Evolutionary conservation across 2,888 invertebrate species (phyloP), one percentile per base, ranked within the genome.

Genomic region (Melanotus villosus): DNA sequence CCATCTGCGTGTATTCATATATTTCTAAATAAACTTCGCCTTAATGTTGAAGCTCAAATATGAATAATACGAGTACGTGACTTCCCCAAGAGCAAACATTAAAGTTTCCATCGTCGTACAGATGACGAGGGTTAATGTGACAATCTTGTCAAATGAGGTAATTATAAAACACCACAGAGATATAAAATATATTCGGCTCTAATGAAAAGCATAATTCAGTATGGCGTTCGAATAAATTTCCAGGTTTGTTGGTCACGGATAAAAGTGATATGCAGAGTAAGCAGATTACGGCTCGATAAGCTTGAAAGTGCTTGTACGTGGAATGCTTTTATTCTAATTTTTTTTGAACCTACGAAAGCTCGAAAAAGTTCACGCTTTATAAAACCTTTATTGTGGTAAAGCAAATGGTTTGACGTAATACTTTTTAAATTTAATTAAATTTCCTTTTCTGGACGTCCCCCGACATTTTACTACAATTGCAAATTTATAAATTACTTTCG

Each of bases 121-220:
- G 45, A 59, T 45, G 45, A 59, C 43, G 58, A 58, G 43, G 43
- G 43, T 58, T 58, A 58, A 58, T 58, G 58, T 43, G 58, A 30
- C 58, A 58, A 41, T 58, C 43, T 45, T 59, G 43, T 32, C 26
- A 59, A 59, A 59, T 45, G 32, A 34, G 30, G 12, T 52, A 52
- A 52, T 52, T 52, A 52, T 52, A 52, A 52, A 52, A 52, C 52
- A 32, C 18, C 52, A 19, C 32, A n/a, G 18, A 34, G 30, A 34
- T 30, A 52, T 34, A 34, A 52, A 52, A 52, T 52, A 23, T 52
- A 52, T 52, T 52, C 32, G 12, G 14, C 30, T 32, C 14, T 52
- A 52, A 52, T 52, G 30, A 52, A 45, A 32, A 52, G 32, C 32
- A 12, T 12, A 23, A 19, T 47, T 26, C 23, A 21, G 18, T 43